Percentiles rank a stretch among this genome's conserved stretches.
Conservation (phyloP, 2,888 invertebrate genomes). For the Teinopalpus imperialis region DNA sequence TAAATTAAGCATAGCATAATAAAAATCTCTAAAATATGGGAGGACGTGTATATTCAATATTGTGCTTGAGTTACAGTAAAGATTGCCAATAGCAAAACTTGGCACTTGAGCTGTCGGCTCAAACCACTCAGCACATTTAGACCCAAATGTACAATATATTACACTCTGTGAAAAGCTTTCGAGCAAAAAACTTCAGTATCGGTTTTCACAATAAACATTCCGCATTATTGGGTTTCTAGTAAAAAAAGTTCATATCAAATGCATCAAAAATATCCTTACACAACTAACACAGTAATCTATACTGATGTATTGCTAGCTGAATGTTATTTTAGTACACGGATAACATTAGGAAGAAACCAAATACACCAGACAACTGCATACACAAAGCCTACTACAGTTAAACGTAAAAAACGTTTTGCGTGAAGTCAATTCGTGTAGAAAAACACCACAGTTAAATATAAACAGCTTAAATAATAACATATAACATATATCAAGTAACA, state of each 20-base stretch:
- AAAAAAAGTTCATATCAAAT: constrained; percentile 82
- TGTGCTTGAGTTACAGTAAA: constrained; percentile 48
- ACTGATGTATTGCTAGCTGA: constrained; percentile 69
- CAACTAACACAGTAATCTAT: constrained; percentile 78
- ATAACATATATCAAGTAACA: constrained; percentile 67
- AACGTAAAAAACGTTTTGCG: constrained; percentile 66
- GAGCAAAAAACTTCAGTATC: constrained; percentile 75
- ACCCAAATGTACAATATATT: constrained; percentile 82
- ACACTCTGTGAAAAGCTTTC: constrained; percentile 76
- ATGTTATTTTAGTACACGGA: constrained; percentile 68
- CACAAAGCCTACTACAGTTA: constrained; percentile 70
- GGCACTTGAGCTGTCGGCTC: constrained; percentile 76
- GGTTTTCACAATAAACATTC: constrained; percentile 73
- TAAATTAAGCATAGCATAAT: constrained; percentile 73
- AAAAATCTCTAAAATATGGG: constrained; percentile 74
- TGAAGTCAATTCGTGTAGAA: constrained; percentile 71
- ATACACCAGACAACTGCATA: constrained; percentile 73
- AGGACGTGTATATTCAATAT: constrained; percentile 65
- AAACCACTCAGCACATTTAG: constrained; percentile 79
- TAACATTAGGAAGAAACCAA: constrained; percentile 71
- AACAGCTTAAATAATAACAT: constrained; percentile 79
- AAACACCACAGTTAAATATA: constrained; percentile 74
- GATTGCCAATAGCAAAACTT: constrained; percentile 80
- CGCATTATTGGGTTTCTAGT: constrained; percentile 76
- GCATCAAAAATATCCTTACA: constrained; percentile 82